These are phyloP conservation scores for Sthenelais limicola DNA, from an alignment of 2,888 invertebrate genomes.

Conservation along the genomic window DNA sequence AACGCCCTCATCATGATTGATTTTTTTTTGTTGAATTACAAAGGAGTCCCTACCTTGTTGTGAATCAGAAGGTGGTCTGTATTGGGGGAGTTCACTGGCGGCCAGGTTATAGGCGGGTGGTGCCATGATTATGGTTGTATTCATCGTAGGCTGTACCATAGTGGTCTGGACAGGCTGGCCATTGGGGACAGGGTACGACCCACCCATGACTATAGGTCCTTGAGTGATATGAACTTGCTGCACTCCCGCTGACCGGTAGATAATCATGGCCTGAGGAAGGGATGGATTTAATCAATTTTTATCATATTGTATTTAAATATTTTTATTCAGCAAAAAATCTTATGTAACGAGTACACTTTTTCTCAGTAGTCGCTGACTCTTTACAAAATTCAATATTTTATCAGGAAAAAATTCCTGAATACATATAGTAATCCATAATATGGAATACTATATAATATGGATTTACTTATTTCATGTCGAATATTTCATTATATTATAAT, in stretches of 20 bases:
- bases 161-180: constrained; percentile 12
- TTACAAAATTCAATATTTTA: no score
- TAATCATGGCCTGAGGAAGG: constrained; percentile 20
- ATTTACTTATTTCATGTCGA: no score
- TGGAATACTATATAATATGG: background rate
- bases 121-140: constrained; percentile 40
- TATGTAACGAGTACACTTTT: no score
- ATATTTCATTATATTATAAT: no score
- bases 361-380: no score
- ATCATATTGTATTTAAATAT: no score
- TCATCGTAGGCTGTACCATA: constrained; percentile 32
- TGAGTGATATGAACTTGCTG: constrained; percentile 45
- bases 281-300: background rate
- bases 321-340: no score
- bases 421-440: no score
- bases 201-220: constrained; percentile 40
- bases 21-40: no score
- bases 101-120: constrained; percentile 42
- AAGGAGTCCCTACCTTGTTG: no score
- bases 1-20: no score
- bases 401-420: no score
- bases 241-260: constrained; percentile 34
- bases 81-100: constrained; percentile 32
- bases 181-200: constrained; percentile 5
- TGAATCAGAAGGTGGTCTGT: background rate